Percentiles rank a stretch among this genome's conserved stretches.
phyloP scores from a whole-genome alignment of 2,113 vertebrate species.

The Pontoporia blainvillei region DNA sequence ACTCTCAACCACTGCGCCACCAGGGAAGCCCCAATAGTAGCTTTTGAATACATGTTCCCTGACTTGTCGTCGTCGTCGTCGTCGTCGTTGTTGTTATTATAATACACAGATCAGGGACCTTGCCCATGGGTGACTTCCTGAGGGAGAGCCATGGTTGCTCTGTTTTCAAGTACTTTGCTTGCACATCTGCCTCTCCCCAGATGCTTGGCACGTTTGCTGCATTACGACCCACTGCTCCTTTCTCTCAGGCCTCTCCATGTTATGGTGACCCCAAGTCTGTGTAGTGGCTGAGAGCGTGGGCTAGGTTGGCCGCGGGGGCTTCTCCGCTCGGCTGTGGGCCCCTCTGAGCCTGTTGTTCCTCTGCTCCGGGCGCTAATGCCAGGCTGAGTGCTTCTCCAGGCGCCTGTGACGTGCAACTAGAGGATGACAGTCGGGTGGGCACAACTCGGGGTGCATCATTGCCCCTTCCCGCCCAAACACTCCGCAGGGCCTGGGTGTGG shows the following conservation, averaged over 20 bases:
- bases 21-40: no score
- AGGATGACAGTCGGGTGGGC: background rate
- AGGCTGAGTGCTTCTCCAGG: background rate
- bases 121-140: background rate
- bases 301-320: rapidly evolving
- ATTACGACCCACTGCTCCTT: background rate
- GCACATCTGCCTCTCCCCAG: background rate
- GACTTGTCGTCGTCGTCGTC: background rate
- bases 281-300: rapidly evolving
- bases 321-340: background rate
- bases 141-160: background rate
- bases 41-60: background rate
- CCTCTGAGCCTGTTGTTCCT: background rate
- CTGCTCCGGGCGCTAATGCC: background rate
- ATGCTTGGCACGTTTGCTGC: no score
- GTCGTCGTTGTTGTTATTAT: no score
- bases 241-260: background rate
- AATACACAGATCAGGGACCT: background rate
- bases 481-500: background rate
- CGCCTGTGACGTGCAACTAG: background rate
- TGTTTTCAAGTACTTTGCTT: background rate
- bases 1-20: no score
- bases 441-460: no score
- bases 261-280: background rate
- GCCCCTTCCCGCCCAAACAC: background rate